phyloP scores from a whole-genome alignment of 2,888 invertebrate species.

The Troides aeacus region DNA sequence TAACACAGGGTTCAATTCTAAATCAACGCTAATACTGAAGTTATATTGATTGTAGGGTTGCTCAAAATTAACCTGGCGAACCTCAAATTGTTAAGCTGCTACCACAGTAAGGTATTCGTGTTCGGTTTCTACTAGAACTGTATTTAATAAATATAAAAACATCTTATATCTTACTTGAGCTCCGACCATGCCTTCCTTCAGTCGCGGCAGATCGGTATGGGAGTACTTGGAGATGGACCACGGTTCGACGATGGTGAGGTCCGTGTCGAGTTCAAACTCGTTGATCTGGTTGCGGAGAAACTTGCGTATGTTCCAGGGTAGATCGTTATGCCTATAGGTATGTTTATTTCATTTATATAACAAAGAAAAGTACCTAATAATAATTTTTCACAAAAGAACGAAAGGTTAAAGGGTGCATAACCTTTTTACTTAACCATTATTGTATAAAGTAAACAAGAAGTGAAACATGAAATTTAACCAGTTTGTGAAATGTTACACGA shows the following conservation, averaged over 20 bases:
- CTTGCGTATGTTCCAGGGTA: slow-evolving; percentile 87
- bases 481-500: too few relatives aligned
- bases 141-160: not conserved
- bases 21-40: too few relatives aligned
- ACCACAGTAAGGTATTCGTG: too few relatives aligned
- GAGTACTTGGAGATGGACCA: slow-evolving; percentile 84
- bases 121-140: too few relatives aligned
- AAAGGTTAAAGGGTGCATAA: too few relatives aligned
- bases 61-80: too few relatives aligned
- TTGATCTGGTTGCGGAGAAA: slow-evolving; percentile 85
- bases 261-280: slow-evolving; percentile 81
- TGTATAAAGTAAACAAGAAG: too few relatives aligned
- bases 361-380: not conserved
- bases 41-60: too few relatives aligned
- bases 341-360: slow-evolving; percentile 17
- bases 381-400: not conserved
- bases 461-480: too few relatives aligned
- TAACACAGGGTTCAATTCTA: too few relatives aligned
- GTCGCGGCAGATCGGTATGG: slow-evolving; percentile 83
- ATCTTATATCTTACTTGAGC: slow-evolving; percentile 78
- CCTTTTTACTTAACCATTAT: too few relatives aligned
- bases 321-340: slow-evolving; percentile 80
- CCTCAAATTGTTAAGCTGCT: too few relatives aligned
- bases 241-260: slow-evolving; percentile 79
- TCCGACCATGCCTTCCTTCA: slow-evolving; percentile 83